Evolutionary conservation across 2,888 invertebrate genomes (phyloP).

Genomic region (Ischnus inquisitorius): DNA sequence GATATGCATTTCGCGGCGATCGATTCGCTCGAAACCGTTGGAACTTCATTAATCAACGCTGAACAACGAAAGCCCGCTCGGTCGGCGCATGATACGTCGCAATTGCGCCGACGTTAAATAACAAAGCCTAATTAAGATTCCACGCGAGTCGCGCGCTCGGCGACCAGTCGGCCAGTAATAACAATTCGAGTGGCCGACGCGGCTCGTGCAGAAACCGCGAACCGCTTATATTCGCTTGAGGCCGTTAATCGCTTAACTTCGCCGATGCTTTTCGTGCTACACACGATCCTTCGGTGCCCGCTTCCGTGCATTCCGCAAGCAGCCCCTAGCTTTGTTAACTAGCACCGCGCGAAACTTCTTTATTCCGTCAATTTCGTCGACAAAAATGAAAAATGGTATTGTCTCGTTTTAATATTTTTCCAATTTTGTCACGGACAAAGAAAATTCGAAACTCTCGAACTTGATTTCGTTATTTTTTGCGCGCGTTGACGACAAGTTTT

Average conservation of each 20-base stretch:
- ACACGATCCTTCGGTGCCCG: neutral
- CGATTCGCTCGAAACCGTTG: neutral
- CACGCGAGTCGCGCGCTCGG: neutral
- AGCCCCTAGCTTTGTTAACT: neutral
- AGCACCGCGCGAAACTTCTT: neutral
- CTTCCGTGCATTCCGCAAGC: neutral
- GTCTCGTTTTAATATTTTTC: neutral
- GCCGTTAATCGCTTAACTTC: conserved; percentile 39
- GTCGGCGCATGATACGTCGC: conserved; percentile 26
- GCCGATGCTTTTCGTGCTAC: neutral
- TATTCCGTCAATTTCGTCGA: neutral
- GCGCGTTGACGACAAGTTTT: neutral
- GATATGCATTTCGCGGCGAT: neutral
- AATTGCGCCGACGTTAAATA: conserved; percentile 19
- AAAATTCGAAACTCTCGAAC: neutral
- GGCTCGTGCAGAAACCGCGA: conserved; percentile 3
- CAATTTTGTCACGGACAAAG: neutral
- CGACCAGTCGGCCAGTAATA: conserved; percentile 8
- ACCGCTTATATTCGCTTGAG: conserved; percentile 29
- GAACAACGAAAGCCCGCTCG: neutral
- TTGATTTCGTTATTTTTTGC: neutral
- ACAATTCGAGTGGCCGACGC: neutral
- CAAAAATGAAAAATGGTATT: neutral
- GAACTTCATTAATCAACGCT: conserved; percentile 10
- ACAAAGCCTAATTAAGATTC: conserved; percentile 38